Conservation (phyloP, 2,113 vertebrate genomes). For the Mobula birostris region DNA sequence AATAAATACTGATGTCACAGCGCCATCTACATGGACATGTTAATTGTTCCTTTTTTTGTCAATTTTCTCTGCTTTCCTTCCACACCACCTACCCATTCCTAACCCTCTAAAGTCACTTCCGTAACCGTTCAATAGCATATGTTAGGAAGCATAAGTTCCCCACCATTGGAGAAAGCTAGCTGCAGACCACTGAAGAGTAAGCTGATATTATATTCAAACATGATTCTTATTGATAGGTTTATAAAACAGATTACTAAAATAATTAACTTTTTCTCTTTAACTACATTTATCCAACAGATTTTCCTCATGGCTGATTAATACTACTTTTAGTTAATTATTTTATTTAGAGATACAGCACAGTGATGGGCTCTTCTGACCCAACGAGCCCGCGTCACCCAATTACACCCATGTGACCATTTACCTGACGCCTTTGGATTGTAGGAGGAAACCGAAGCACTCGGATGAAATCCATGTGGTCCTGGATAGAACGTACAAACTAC, state of each 20-base stretch:
- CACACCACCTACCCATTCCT: not conserved
- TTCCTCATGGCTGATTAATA: no score
- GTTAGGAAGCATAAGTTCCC: not conserved
- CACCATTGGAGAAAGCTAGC: not conserved
- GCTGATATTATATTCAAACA: not conserved
- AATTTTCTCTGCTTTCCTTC: not conserved
- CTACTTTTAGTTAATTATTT: no score
- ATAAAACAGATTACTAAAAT: not conserved
- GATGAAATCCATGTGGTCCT: no score
- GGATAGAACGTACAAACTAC: no score
- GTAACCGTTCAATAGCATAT: not conserved
- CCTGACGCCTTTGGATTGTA: no score
- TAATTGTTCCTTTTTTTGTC: not conserved
- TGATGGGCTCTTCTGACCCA: no score
- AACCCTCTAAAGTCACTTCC: not conserved
- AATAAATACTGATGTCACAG: conserved; percentile 6
- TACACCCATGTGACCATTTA: no score
- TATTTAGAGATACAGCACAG: no score
- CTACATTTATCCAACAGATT: not conserved
- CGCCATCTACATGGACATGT: not conserved
- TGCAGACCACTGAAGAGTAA: not conserved
- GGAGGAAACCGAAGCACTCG: no score
- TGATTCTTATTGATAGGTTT: not conserved
- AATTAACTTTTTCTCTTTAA: not conserved
- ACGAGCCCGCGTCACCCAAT: no score